Evolutionary conservation across 2,113 vertebrate genomes (phyloP), one percentile per base, ranked within the genome.

Genomic region (Cebidichthys violaceus): DNA sequence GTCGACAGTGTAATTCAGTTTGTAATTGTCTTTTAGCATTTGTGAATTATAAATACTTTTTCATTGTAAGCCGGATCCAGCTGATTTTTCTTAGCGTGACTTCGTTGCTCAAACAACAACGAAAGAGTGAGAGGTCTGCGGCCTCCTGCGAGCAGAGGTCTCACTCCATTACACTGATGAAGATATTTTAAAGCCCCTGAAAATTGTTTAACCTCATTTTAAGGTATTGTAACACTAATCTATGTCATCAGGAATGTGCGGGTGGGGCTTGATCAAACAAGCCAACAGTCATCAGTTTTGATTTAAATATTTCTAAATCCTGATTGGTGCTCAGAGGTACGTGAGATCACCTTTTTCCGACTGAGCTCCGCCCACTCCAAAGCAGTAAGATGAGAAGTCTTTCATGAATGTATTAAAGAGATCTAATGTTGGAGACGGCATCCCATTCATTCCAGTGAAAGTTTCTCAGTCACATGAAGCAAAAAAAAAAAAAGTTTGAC

Each of bases 261-360:
- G 66, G 73, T 3, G 54, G 27, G 33, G 39, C 65, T 69, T 47
- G n/a, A 76, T 68, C 11, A 47, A 70, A 76, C n/a, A 55, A 41
- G 6, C 20, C 20, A 60, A 35, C 27, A 35, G 27, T 55, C 37
- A 45, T 79, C 39, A 60, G 59, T 64, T 70, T n/a, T 70, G n/a
- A 84, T 70, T 82, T 9, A 55, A 65, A 69, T 17, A 9, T 54
- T 20, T 33, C 5, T 67, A 4, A 43, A 64, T 27, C 43, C 84
- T 64, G 55, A 81, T 64, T 77, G 64, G 62, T 68, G 31, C 55
- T 18, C 2, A 3, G 27, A 24, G 11, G 43, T 43, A 39, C 0
- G 8, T 57, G 71, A 71, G 2, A 9, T 77, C 18, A 11, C 13
- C 61, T 35, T 73, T 72, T 27, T 18, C 31, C 35, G 45, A 0